Conservation (phyloP, 2,797 vertebrate species). For the Anableps anableps region DNA sequence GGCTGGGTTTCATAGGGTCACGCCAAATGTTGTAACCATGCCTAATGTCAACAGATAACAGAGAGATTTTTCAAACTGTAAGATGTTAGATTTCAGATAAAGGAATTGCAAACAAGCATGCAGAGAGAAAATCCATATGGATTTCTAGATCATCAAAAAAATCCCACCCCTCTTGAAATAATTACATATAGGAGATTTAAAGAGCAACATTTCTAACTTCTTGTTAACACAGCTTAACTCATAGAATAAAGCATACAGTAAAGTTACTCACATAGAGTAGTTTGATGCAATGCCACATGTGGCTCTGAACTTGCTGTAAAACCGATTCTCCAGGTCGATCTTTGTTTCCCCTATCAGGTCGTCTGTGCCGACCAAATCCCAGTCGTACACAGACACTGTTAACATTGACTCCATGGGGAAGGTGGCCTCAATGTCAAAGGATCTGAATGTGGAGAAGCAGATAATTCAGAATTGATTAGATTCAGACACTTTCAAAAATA, state of each 20-base stretch:
- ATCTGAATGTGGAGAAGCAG: constrained; percentile 74
- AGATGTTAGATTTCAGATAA: not conserved
- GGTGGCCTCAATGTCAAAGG: constrained; percentile 94
- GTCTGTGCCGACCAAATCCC: constrained; percentile 96
- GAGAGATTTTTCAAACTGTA: not conserved
- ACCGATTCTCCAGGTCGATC: constrained; percentile 97
- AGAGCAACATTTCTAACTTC: not conserved
- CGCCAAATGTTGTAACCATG: constrained; percentile 96
- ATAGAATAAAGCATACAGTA: not conserved
- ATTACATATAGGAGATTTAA: not conserved
- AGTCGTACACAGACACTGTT: constrained; percentile 93
- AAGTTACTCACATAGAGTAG: constrained; percentile 87
- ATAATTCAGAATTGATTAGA: not conserved
- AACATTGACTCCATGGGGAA: constrained; percentile 99
- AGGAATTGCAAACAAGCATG: not conserved
- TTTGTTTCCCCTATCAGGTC: constrained; percentile 98
- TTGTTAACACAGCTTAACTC: not conserved
- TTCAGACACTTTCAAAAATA: not conserved
- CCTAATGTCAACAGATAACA: constrained; percentile 71
- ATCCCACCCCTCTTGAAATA: not conserved
- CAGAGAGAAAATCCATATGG: no score
- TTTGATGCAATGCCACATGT: constrained; percentile 90
- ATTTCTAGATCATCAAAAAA: no score
- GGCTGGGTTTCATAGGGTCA: constrained; percentile 93
- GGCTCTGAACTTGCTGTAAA: constrained; percentile 96